Evolutionary conservation across 2,888 invertebrate genomes (phyloP), one percentile per base, ranked within the genome.

Genomic region (Oscheius sp.): DNA sequence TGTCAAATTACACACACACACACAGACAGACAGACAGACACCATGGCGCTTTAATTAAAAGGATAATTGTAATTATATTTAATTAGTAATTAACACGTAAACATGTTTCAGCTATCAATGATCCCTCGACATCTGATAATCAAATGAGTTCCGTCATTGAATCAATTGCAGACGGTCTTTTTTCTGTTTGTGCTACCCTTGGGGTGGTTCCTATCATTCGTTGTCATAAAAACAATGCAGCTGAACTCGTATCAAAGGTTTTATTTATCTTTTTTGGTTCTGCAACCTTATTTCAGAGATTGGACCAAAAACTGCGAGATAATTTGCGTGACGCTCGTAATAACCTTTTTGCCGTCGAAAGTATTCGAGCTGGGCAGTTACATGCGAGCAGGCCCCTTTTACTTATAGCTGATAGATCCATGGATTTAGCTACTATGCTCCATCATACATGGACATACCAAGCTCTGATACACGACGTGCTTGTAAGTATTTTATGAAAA

Each of bases 391-490:
- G 86, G 13, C 85, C 80, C 1, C 59, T 80, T 21, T 61, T 82
- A 0, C 76, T 80, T 2, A 82, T 80, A n/a, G 80, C 78, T 23
- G 80, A 82, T 63, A 72, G 77, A 0, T 73, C 78, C 9, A 75
- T 84, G 7, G 87, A 87, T 75, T 76, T 99, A 92, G 96, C 97
- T 1, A 99, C 98, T 53, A 96, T 96, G 27, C 90, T 99, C 75
- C 98, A 98, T 91, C 99, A 99, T 89, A 97, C 99, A 0, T 99
- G 99, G 99, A 99, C 98, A 0, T 99, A 99, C 89, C 99, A 99
- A 90, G 98, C 99, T 0, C 90, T 99, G 70, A 93, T 95, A 27
- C 98, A 99, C 89, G 99, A 99, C 91, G 94, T 98, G 3, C 90
- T 99, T 72, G 89, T 89, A 70, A 70, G 85, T 29, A 16, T 23